A percentile compares a stretch with the other conserved stretches of the same genome.
Conservation (phyloP, 1,140 invertebrate species). For the Habropoda laboriosa region DNA sequence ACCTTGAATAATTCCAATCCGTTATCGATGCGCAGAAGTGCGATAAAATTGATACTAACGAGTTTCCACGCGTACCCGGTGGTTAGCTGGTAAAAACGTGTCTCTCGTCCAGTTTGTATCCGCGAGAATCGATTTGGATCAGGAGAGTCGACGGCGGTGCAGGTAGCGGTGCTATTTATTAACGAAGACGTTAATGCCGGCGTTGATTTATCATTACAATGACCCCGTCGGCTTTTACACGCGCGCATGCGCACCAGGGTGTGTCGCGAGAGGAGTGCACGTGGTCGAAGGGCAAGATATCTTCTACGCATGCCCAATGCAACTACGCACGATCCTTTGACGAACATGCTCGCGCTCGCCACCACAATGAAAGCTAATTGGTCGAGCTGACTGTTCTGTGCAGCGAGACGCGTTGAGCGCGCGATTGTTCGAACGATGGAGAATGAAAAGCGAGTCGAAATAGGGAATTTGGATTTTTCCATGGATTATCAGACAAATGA, state of each 20-base stretch:
- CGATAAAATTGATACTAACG: neutral
- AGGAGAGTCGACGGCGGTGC: neutral
- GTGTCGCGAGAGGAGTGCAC: neutral
- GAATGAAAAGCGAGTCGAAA: neutral
- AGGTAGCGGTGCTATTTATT: conserved; percentile 2
- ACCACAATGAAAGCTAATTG: neutral
- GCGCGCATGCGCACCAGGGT: too few relatives aligned
- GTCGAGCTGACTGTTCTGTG: neutral
- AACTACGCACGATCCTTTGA: neutral
- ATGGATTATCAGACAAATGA: too few relatives aligned
- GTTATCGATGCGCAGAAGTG: neutral
- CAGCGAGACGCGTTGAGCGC: too few relatives aligned
- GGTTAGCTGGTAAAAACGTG: conserved; percentile 6
- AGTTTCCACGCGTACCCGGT: neutral
- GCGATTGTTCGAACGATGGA: too few relatives aligned
- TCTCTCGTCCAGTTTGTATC: neutral
- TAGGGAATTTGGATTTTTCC: neutral
- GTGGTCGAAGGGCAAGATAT: neutral
- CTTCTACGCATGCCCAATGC: neutral
- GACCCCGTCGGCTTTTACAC: neutral
- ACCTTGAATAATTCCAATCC: too few relatives aligned
- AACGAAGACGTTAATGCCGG: conserved; percentile 15
- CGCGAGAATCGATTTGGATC: neutral
- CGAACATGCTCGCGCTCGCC: neutral
- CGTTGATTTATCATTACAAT: conserved; percentile 23